Evolutionary conservation across 2,888 invertebrate genomes (phyloP), one percentile per base, ranked within the genome.

Genomic region (Pristionchus mayeri): DNA sequence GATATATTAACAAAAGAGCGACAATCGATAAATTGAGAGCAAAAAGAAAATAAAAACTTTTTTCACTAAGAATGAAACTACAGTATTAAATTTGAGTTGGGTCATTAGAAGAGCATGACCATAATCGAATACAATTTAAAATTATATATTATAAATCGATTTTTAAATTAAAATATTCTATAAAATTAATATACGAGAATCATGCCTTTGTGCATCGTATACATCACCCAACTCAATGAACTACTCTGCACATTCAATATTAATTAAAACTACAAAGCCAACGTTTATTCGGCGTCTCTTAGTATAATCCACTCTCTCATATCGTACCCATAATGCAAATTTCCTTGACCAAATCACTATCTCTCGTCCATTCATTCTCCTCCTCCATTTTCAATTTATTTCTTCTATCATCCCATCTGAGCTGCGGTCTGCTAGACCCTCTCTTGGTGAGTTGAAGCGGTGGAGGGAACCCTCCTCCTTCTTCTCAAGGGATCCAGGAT

Each of bases 401-500:
- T 82, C 80, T 60, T 83, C 85, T 78, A 40, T 85, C 27, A 24
- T 44, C 48, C 21, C 50, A 21, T 75, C 52, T 71, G 21, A 52
- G 52, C 52, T 30, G 78, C 18, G 50, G 78, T 34, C 63, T 63
- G 27, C 6, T 44, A 13, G 44, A 44, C 44, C 44, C 44, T 44
- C 44, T 13, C 44, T 44, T 44, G n/a, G n/a, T n/a, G n/a, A n/a
- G n/a, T n/a, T n/a, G n/a, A n/a, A n/a, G n/a, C n/a, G n/a, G n/a
- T n/a, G n/a, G n/a, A n/a, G 24, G 27, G 57, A 27, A 27, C 24
- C 27, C 57, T 30, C 57, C 27, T 4, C n/a, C 9, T 3, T 54
- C 54, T 24, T n/a, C n/a, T n/a, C n/a, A 21, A 24, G 52, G 52
- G 13, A n/a, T n/a, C 54, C 54, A 7, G 18, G 21, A 16, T 3